These are phyloP conservation scores for Raja brachyura DNA, from an alignment of 2,113 vertebrate species.

Conservation along the genomic window DNA sequence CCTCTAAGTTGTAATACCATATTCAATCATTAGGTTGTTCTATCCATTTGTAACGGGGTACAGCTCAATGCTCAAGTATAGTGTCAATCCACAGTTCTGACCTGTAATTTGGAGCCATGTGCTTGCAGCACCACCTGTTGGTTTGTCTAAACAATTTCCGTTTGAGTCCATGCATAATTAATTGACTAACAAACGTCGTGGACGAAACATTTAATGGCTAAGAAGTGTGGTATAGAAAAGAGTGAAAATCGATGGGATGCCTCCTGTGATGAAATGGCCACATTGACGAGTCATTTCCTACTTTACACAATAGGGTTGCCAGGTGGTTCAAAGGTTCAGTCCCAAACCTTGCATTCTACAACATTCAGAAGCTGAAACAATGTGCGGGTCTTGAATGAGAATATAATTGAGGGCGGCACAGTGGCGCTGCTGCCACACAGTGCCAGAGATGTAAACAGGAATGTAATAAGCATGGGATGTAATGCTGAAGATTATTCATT, in stretches of 20 bases:
- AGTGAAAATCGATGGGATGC: neutral
- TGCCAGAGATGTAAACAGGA: too few species aligned
- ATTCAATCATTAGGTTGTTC: neutral
- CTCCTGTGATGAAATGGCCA: too few species aligned
- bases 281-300: neutral
- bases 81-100: neutral
- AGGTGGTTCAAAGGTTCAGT: neutral
- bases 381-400: neutral
- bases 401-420: neutral
- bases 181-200: neutral
- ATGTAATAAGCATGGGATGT: too few species aligned
- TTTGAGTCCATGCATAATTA: neutral
- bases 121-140: conserved; percentile 12
- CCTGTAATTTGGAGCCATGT: neutral
- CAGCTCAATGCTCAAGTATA: neutral
- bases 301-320: neutral
- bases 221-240: neutral
- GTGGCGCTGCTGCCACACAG: too few species aligned
- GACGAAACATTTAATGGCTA: neutral
- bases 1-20: neutral
- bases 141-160: neutral
- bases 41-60: neutral
- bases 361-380: neutral
- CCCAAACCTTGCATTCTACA: neutral
- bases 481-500: too few species aligned